phyloP scores from a whole-genome alignment of 2,113 vertebrate genomes.

The Pomatorhinus ruficollis region DNA sequence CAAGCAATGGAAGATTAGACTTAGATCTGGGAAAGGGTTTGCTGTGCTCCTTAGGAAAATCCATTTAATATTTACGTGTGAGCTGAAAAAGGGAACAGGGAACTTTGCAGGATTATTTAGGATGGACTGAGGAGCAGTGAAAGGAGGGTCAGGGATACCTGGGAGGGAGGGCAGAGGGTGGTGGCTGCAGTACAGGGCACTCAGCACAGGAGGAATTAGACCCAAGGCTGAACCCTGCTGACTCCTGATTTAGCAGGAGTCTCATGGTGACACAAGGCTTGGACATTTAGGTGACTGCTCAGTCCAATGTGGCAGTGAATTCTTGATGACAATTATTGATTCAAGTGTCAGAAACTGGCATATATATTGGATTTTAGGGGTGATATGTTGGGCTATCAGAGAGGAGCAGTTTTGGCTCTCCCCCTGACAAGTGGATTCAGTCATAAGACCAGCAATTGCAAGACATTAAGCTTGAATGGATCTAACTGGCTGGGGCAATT shows the following conservation, averaged over 20 bases:
- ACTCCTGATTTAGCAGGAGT: not conserved
- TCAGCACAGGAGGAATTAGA: not conserved
- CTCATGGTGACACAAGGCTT: not conserved
- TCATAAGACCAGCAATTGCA: not conserved
- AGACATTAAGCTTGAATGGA: not conserved
- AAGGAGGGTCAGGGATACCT: not conserved
- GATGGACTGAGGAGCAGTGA: not conserved
- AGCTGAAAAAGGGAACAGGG: not conserved
- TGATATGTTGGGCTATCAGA: not conserved
- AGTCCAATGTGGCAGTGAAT: not conserved
- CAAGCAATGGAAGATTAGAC: not conserved
- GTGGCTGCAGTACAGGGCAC: not conserved
- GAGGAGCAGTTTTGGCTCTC: not conserved
- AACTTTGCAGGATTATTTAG: not conserved
- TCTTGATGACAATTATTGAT: conserved; percentile 15
- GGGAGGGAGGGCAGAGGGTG: not conserved
- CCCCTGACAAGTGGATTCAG: not conserved
- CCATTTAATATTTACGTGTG: not conserved
- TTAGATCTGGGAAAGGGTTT: not conserved
- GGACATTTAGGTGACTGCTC: not conserved
- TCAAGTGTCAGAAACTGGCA: not conserved
- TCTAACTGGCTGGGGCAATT: not conserved
- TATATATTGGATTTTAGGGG: conserved; percentile 35
- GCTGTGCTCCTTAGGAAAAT: not conserved
- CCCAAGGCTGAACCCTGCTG: not conserved